Evolutionary conservation across 1,140 invertebrate species (phyloP).

Genomic region (Arctopsyche grandis): DNA sequence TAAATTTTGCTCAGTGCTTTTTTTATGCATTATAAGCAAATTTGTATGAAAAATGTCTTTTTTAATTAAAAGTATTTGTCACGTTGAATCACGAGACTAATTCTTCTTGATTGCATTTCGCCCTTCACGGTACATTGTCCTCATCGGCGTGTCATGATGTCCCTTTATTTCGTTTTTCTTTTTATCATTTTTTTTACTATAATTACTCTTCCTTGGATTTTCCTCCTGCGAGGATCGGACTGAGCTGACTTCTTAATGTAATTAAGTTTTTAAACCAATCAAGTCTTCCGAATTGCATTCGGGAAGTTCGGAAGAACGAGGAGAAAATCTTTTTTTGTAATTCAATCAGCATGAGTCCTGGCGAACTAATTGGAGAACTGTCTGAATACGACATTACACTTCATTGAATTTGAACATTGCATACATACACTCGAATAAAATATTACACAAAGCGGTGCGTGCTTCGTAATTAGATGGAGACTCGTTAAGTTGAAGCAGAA

Average conservation of each 20-base stretch:
- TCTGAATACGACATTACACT: slow-evolving; percentile 18
- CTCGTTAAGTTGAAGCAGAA: not conserved
- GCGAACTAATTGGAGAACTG: slow-evolving; percentile 53
- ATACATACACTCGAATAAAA: not conserved
- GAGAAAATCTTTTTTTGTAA: slow-evolving; percentile 45
- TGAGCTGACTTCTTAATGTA: slow-evolving; percentile 48
- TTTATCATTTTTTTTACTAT: slow-evolving; percentile 19
- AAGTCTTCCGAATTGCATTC: slow-evolving; percentile 45
- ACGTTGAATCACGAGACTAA: slow-evolving; percentile 9
- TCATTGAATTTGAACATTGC: not conserved
- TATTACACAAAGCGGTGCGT: not conserved
- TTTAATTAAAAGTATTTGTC: slow-evolving; percentile 31
- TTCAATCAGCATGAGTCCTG: slow-evolving; percentile 50
- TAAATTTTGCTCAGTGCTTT: too few species aligned
- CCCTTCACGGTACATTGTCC: not conserved
- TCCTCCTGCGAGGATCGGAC: slow-evolving; percentile 21
- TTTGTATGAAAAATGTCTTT: slow-evolving; percentile 4
- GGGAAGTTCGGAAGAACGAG: slow-evolving; percentile 49
- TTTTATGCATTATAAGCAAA: not conserved
- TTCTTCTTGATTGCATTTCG: slow-evolving; percentile 23
- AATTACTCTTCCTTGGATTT: slow-evolving; percentile 34
- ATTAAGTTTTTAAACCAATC: slow-evolving; percentile 55
- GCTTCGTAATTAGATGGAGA: not conserved
- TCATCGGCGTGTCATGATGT: slow-evolving; percentile 1
- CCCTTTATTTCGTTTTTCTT: slow-evolving; percentile 16